Conservation (phyloP, 2,113 vertebrate species). For the Pipa parva region DNA sequence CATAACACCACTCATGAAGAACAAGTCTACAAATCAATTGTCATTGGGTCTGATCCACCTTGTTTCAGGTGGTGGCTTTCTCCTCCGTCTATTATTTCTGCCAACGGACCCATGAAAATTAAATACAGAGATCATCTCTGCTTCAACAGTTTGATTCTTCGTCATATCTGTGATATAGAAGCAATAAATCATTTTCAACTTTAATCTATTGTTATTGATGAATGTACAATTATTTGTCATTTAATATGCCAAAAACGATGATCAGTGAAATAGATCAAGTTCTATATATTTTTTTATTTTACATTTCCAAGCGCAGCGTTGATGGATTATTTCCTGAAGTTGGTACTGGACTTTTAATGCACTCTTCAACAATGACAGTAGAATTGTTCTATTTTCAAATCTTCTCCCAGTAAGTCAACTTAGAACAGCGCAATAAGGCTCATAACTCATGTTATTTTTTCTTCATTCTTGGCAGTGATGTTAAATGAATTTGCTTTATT, state of each 20-base stretch:
- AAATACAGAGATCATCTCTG: constrained; percentile 72
- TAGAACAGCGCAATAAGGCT: constrained; percentile 73
- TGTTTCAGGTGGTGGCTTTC: constrained; percentile 82
- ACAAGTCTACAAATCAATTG: constrained; percentile 73
- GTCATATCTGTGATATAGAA: constrained; percentile 71
- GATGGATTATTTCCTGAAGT: constrained; percentile 98
- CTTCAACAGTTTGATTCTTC: constrained; percentile 74
- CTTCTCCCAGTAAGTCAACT: constrained; percentile 77
- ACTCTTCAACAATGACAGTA: constrained; percentile 79
- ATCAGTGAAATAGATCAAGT: constrained; percentile 88
- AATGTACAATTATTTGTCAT: constrained; percentile 99
- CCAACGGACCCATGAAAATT: constrained; percentile 76
- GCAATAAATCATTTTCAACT: constrained; percentile 97
- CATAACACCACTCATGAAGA: constrained; percentile 54
- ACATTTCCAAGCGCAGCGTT: constrained; percentile 77
- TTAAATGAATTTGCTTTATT: constrained; percentile 82
- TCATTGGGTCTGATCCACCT: constrained; percentile 74
- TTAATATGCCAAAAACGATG: constrained; percentile 93
- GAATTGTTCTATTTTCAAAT: constrained; percentile 66
- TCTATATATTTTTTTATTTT: constrained; percentile 55
- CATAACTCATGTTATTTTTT: constrained; percentile 82
- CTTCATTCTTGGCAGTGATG: constrained; percentile 73
- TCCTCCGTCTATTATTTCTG: constrained; percentile 74
- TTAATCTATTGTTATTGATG: constrained; percentile 99
- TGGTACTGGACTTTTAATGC: constrained; percentile 97